A percentile compares a stretch with the other conserved stretches of the same genome.
Evolutionary conservation across 2,888 invertebrate genomes (phyloP).

Genomic region (Hololepta plana): DNA sequence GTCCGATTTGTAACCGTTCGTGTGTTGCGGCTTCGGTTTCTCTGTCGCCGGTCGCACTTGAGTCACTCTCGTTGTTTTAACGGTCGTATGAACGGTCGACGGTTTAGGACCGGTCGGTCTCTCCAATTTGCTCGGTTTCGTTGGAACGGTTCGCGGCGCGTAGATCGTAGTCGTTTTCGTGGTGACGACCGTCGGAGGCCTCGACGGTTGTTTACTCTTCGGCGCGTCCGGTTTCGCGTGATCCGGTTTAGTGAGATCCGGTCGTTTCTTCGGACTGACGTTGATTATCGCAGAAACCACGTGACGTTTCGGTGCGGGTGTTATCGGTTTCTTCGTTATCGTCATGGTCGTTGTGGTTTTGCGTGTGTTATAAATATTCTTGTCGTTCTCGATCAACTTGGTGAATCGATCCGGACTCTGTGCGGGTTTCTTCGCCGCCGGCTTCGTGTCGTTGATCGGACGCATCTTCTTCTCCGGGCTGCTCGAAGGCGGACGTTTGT

Average conservation of each 20-base stretch:
- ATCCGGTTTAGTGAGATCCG: no score
- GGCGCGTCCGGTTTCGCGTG: no score
- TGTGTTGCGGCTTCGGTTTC: no score
- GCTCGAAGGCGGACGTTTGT: conserved; percentile 15
- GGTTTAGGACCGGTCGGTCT: no score
- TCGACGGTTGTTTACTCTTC: no score
- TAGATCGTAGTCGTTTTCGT: no score
- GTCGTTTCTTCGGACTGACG: conserved; percentile 13
- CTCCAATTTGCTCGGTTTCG: conserved; percentile 1
- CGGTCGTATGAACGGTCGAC: conserved; percentile 7
- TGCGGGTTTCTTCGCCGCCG: conserved; percentile 24
- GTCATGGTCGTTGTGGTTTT: conserved; percentile 8
- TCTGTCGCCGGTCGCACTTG: no score
- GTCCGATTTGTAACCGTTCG: conserved; percentile 9
- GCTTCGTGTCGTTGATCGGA: conserved; percentile 25
- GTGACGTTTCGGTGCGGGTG: conserved; percentile 9
- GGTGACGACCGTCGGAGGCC: no score
- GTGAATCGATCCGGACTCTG: no score
- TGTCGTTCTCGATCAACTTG: conserved; percentile 22
- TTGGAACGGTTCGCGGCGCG: neutral
- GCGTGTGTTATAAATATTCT: conserved; percentile 16
- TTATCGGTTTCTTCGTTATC: conserved; percentile 4
- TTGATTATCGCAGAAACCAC: conserved; percentile 18
- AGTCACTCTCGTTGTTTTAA: conserved; percentile 9
- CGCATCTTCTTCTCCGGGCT: conserved; percentile 8